These are phyloP conservation scores for Octopus sinensis DNA, from an alignment of 1,140 invertebrate genomes.

Conservation along the genomic window DNA sequence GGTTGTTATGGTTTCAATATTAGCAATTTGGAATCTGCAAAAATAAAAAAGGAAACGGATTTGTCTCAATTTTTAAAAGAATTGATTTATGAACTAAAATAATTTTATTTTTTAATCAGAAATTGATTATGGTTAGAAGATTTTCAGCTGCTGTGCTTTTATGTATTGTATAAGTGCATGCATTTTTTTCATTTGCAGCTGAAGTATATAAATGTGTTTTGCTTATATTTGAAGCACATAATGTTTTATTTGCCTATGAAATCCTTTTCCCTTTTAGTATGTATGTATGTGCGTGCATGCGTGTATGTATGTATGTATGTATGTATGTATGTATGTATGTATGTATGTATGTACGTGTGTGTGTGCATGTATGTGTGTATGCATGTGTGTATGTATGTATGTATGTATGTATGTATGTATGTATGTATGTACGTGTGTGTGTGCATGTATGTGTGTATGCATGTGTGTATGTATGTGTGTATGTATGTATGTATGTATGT, in stretches of 20 bases:
- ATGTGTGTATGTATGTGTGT: slow-evolving; percentile 20
- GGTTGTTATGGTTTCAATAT: too few species aligned
- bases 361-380: slow-evolving; percentile 38
- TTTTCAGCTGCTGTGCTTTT: too few species aligned
- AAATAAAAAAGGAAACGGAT: too few species aligned
- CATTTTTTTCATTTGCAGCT: too few species aligned
- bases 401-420: slow-evolving; percentile 33
- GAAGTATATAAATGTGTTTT: too few species aligned
- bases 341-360: slow-evolving; percentile 29
- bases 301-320: slow-evolving; percentile 29
- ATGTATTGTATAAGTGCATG: too few species aligned
- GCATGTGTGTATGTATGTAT: slow-evolving; percentile 37
- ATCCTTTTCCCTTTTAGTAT: slow-evolving; percentile 12
- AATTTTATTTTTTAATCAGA: too few species aligned
- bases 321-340: slow-evolving; percentile 40
- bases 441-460: slow-evolving; percentile 21
- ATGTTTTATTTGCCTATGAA: neutral
- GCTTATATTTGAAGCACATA: too few species aligned
- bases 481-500: slow-evolving; percentile 23
- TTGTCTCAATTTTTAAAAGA: too few species aligned
- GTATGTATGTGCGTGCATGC: slow-evolving; percentile 39
- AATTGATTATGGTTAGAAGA: too few species aligned
- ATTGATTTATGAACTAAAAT: too few species aligned
- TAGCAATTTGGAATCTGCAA: too few species aligned
- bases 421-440: slow-evolving; percentile 29